These are phyloP conservation scores for Actinemys pallida DNA, from an alignment of 2,113 vertebrate genomes.

Conservation along the genomic window DNA sequence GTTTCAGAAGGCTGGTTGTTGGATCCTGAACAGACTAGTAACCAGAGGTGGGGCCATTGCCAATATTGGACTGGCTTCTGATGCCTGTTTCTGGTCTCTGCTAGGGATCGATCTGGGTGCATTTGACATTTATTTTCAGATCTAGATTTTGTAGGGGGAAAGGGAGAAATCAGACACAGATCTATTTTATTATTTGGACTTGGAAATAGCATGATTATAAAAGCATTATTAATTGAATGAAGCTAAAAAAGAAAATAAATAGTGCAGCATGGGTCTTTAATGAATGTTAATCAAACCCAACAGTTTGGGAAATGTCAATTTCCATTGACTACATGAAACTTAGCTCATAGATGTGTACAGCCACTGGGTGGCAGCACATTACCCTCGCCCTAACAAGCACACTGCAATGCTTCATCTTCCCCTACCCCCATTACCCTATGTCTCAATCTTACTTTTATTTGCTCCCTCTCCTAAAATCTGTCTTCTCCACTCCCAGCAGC, in stretches of 20 bases:
- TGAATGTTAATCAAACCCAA: background rate
- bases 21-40: background rate
- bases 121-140: background rate
- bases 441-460: background rate
- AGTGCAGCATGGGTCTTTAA: background rate
- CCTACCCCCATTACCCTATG: background rate
- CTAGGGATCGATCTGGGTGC: background rate
- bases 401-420: background rate
- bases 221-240: background rate
- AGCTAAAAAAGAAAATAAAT: rapidly evolving
- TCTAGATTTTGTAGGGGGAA: background rate
- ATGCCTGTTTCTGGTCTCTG: background rate
- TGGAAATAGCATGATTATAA: background rate
- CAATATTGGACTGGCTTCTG: background rate
- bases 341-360: background rate
- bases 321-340: background rate
- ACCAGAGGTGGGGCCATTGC: background rate
- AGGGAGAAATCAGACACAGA: background rate
- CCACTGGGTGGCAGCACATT: background rate
- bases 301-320: background rate
- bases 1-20: background rate
- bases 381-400: background rate
- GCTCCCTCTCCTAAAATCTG: background rate
- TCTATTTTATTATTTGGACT: background rate
- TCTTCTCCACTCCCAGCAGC: background rate